A percentile compares a stretch with the other conserved stretches of the same genome.
phyloP scores from a whole-genome alignment of 1,140 invertebrate species.

The Stegodyphus mimosarum region DNA sequence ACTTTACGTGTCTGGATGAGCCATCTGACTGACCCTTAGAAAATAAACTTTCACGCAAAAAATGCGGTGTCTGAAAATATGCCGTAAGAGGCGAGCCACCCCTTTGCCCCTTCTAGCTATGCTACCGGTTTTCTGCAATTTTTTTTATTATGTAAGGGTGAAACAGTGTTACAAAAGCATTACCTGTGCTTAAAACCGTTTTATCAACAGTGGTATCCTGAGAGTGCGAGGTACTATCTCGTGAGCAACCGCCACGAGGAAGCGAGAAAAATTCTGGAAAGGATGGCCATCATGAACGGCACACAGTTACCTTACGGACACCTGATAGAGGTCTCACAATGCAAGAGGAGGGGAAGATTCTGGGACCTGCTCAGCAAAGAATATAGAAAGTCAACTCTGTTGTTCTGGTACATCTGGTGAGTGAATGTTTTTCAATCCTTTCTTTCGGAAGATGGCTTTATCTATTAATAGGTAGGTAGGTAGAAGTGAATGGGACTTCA shows the following conservation, averaged over 20 bases:
- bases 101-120: no score
- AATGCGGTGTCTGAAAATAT: no score
- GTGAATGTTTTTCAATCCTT: not conserved
- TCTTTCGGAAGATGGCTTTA: no score
- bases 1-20: no score
- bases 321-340: not conserved
- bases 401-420: slow-evolving; percentile 50
- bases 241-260: slow-evolving; percentile 24
- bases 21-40: no score
- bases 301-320: not conserved
- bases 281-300: slow-evolving; percentile 22
- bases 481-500: no score
- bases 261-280: not conserved
- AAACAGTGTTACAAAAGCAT: no score
- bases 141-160: no score
- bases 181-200: not conserved
- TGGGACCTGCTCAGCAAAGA: slow-evolving; percentile 13
- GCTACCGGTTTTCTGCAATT: no score
- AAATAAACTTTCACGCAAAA: no score
- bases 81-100: no score
- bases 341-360: not conserved
- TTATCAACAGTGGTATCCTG: slow-evolving; percentile 37
- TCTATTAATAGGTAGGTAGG: no score
- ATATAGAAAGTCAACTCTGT: slow-evolving; percentile 1
- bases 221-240: slow-evolving; percentile 43